Percentiles rank a stretch among this genome's conserved stretches.
These are phyloP conservation scores for Oreonectes daqikongensis DNA, from an alignment of 2,797 vertebrate genomes.

Conservation along the genomic window DNA sequence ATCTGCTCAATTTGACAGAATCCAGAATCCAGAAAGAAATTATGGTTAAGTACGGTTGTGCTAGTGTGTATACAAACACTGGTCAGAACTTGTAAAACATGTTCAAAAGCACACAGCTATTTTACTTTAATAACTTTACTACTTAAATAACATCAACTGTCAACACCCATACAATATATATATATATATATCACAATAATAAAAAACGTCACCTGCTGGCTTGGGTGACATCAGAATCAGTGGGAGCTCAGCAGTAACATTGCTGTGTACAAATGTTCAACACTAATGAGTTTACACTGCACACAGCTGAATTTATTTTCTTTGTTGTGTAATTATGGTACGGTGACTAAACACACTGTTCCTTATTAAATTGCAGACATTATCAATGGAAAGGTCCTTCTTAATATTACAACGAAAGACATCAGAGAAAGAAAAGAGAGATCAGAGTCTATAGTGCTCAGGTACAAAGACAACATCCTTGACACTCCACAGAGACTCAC, in stretches of 20 bases:
- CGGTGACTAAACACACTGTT: neutral
- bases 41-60: neutral
- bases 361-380: neutral
- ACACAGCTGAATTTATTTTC: neutral
- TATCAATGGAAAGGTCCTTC: neutral
- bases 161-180: neutral
- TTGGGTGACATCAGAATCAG: constrained; percentile 87
- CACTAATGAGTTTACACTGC: neutral
- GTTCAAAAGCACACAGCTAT: too few species aligned
- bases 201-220: constrained; percentile 76
- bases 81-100: too few species aligned
- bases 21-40: constrained; percentile 35
- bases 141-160: neutral
- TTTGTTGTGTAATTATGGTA: neutral
- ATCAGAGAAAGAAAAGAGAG: neutral
- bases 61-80: too few species aligned
- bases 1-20: constrained; percentile 66
- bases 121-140: too few species aligned
- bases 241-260: constrained; percentile 83
- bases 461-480: neutral
- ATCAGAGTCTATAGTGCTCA: neutral
- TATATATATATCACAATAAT: neutral
- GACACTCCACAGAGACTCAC: constrained; percentile 1
- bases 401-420: neutral
- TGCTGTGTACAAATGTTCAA: constrained; percentile 69